Percentiles rank a stretch among this genome's conserved stretches.
phyloP scores from a whole-genome alignment of 2,797 vertebrate species.

The Thripadectes ignobilis region DNA sequence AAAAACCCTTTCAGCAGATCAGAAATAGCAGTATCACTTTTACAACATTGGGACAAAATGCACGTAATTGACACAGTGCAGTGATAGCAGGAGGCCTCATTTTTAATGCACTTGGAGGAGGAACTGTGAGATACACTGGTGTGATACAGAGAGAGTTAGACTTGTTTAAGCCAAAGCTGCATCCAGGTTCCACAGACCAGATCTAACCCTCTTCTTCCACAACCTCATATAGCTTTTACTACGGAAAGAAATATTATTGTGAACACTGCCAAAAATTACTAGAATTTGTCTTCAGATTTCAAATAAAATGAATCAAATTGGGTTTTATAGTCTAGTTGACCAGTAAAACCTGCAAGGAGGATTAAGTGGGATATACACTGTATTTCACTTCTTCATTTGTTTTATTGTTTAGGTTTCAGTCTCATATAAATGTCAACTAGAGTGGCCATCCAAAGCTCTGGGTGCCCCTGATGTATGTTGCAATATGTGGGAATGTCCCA shows the following conservation, averaged over 20 bases:
- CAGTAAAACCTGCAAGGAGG: background rate
- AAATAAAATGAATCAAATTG: background rate
- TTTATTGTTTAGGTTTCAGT: slow-evolving; percentile 1
- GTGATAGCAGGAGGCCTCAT: background rate
- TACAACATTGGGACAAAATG: background rate
- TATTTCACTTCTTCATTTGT: background rate
- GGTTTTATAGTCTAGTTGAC: background rate
- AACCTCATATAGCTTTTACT: background rate
- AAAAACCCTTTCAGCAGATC: background rate
- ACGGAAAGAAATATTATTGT: background rate
- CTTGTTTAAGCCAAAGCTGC: background rate
- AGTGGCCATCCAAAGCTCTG: background rate
- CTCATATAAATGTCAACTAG: background rate
- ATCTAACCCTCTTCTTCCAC: background rate
- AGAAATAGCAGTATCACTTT: slow-evolving; percentile 9
- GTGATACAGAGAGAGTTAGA: background rate
- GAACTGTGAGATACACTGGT: background rate
- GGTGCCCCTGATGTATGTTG: background rate
- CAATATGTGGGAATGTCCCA: background rate
- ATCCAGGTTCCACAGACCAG: background rate
- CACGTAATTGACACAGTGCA: background rate
- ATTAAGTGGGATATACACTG: background rate
- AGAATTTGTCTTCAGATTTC: slow-evolving; percentile 2
- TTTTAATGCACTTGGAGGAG: background rate
- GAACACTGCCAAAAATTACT: background rate